Evolutionary conservation across 2,113 vertebrate species (phyloP).

Genomic region (Fulica atra): DNA sequence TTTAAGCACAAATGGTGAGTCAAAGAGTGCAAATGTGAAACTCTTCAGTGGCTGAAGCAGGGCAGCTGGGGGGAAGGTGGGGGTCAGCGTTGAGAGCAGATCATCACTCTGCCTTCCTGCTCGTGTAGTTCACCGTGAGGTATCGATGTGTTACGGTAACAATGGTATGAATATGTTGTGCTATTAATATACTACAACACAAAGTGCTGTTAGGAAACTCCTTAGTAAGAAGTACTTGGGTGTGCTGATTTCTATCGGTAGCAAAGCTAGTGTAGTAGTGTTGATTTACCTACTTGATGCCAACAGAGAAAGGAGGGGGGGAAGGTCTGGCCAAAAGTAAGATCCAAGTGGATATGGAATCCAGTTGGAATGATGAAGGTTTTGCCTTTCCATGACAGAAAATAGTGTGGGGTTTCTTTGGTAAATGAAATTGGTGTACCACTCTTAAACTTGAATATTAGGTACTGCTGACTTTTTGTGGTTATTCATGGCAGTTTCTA

Average conservation of each 20-base stretch:
- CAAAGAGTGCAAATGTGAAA: conserved; percentile 5
- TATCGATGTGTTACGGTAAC: neutral
- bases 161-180: neutral
- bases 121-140: neutral
- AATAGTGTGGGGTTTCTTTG: neutral
- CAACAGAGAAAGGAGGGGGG: neutral
- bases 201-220: neutral
- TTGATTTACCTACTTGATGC: neutral
- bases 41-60: neutral
- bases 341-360: neutral
- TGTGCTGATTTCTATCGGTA: neutral
- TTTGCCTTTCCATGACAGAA: neutral
- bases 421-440: neutral
- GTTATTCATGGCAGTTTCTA: neutral
- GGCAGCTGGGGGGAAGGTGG: neutral
- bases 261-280: neutral
- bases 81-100: neutral
- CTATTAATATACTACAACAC: neutral
- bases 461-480: neutral
- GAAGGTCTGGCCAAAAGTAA: neutral
- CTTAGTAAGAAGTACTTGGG: neutral
- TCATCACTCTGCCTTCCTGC: neutral
- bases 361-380: neutral
- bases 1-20: conserved; percentile 20
- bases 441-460: neutral